Evolutionary conservation across 2,797 vertebrate species (phyloP), one percentile per base, ranked within the genome.

Genomic region (Hafferia zeledoni): DNA sequence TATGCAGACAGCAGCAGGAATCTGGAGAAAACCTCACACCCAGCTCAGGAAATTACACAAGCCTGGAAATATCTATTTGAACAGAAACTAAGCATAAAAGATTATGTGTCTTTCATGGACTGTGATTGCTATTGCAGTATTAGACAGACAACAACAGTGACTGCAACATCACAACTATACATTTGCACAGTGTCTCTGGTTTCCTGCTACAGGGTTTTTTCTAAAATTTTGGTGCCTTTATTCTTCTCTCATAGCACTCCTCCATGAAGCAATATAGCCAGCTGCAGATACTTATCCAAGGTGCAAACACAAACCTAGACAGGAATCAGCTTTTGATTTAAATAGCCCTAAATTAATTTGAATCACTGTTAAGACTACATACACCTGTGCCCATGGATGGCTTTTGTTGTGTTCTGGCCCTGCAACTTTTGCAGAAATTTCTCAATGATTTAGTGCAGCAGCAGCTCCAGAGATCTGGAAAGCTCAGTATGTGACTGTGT

Each of bases 291-390:
- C 57, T 93, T 96, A 95, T 64, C 87, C 86, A 94, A 91, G 56
- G 63, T 83, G 49, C 83, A 95, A 90, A 83, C 47, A 80, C 67
- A 96, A 81, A 95, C 87, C 61, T 87, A 89, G 87, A 92, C 90
- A 86, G 72, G 69, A 97, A 95, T 87, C 64, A 87, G 77, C 55
- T 95, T 91, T 94, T 95, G 78, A 90, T 95, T 93, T 94, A 94
- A 96, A 95, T 81, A 95, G n/a, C 39, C 68, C 65, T 83, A 93
- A 87, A 95, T 94, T 94, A 96, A 94, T 95, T 87, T 80, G 43
- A 56, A 49, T 92, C 80, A 83, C 37, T 75, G 20, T 50, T 50
- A 82, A 87, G 69, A 91, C 72, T 80, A 63, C 50, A 60, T 27
- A 67, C 80, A 78, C 61, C 80, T 92, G 74, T 77, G 60, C 19